Conservation (phyloP, 23 tunicate genomes). For the Halocynthia roretzi region DNA sequence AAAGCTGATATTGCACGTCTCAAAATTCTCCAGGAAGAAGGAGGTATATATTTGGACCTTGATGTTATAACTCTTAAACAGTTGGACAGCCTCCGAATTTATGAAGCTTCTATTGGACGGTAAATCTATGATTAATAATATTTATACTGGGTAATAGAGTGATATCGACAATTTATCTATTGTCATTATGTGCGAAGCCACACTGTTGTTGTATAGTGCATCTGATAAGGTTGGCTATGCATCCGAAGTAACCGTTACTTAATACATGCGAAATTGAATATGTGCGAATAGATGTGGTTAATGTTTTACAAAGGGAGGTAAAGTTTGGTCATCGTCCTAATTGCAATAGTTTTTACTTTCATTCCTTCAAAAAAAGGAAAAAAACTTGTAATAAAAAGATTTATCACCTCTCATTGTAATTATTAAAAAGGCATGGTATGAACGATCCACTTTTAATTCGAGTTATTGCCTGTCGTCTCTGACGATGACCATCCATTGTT, state of each 20-base stretch:
- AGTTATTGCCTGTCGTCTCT: too few relatives aligned
- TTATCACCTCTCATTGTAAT: too few relatives aligned
- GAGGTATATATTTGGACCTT: constrained; percentile 52
- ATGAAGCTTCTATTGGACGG: constrained; percentile 56
- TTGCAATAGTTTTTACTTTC: too few relatives aligned
- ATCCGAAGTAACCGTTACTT: background rate
- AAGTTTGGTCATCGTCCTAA: too few relatives aligned
- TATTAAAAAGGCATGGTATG: too few relatives aligned
- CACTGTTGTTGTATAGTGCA: background rate
- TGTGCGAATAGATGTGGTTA: too few relatives aligned
- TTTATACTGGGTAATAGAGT: background rate
- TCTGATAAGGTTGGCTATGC: background rate
- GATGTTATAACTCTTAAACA: constrained; percentile 56
- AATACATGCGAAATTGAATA: too few relatives aligned
- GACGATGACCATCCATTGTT: too few relatives aligned
- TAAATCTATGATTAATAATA: background rate
- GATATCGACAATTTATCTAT: background rate
- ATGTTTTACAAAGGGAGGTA: too few relatives aligned
- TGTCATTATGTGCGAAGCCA: background rate
- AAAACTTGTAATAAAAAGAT: too few relatives aligned
- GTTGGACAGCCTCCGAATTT: constrained; percentile 35
- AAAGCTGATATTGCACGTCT: constrained; percentile 53
- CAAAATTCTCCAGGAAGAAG: constrained; percentile 30
- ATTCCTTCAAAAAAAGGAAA: too few relatives aligned
- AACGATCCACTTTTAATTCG: too few relatives aligned